A percentile compares a stretch with the other conserved stretches of the same genome.
phyloP scores from a whole-genome alignment of 2,888 invertebrate species.

The Oxycera nigricornis region DNA sequence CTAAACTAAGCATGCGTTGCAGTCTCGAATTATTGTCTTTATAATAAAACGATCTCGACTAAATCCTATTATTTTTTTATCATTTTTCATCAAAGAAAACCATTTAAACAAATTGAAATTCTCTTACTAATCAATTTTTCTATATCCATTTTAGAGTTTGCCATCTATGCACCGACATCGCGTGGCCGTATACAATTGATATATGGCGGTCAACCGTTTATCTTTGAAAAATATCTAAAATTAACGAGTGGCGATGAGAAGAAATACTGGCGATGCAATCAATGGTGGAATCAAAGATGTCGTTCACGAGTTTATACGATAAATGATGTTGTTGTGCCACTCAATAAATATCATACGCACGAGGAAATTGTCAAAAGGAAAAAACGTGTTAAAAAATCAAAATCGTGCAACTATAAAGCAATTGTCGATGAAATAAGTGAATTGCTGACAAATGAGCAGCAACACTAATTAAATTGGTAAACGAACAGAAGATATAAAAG shows the following conservation, averaged over 20 bases:
- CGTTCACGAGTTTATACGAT: slow-evolving; percentile 61
- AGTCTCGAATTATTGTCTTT: no score
- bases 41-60: no score
- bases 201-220: slow-evolving; percentile 61
- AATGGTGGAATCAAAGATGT: slow-evolving; percentile 63
- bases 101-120: neutral
- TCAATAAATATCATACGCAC: slow-evolving; percentile 62
- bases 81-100: neutral
- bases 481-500: no score
- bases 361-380: slow-evolving; percentile 61
- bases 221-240: slow-evolving; percentile 60
- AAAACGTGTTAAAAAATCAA: slow-evolving; percentile 57
- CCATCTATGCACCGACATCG: slow-evolving; percentile 61
- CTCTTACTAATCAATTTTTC: neutral
- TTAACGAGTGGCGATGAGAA: slow-evolving; percentile 58
- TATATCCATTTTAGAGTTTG: slow-evolving; percentile 52
- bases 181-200: slow-evolving; percentile 62
- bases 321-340: slow-evolving; percentile 58
- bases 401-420: slow-evolving; percentile 58
- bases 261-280: slow-evolving; percentile 62
- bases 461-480: neutral
- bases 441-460: neutral
- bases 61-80: no score
- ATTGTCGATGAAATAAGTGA: slow-evolving; percentile 58
- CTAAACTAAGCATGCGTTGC: no score